Evolutionary conservation across 2,888 invertebrate genomes (phyloP), one percentile per base, ranked within the genome.

Genomic region (Apomyelois bistriatella): DNA sequence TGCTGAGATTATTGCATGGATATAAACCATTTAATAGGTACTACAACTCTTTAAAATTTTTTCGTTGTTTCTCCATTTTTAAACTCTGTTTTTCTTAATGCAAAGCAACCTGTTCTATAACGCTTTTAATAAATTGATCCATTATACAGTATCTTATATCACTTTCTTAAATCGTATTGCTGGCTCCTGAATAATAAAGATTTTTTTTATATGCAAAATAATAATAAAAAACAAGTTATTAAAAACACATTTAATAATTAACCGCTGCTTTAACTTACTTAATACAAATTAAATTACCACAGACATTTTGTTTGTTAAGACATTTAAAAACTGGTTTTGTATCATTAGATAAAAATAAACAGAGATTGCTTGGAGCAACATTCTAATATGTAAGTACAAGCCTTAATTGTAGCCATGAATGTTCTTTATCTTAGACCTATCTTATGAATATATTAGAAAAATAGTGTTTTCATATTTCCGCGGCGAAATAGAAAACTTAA

Each of bases 211-310:
- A 8, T 16, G 12, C 1, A 4, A 5, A 37, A 10, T 38, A 10
- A 36, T n/a, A n/a, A n/a, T n/a, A 49, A 40, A 40, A 10, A 9
- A 16, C n/a, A 40, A 41, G 15, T 15, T 16, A 30, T 28, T 32
- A 30, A 32, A 50, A 22, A 50, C 40, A 50, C 49, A 50, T 50
- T 50, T 50, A 50, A 48, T 50, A 30, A 13, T 7, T 41, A 40
- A 30, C 32, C 49, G 38, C 30, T 16, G 28, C 49, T 30, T 32
- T 30, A 28, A 40, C 49, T 40, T 13, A 10, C 37, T 12, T 50
- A 41, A 30, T 50, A 41, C 40, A 50, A 50, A 40, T 50, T 16
- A 40, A 50, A 50, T 49, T 50, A 40, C 15, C 15, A 37, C 37
- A 48, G 13, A n/a, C 37, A 28, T 28, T 40, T n/a, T 28, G 48